Base-by-base conservation (phyloP, 2,797 vertebrate genomes). In the Coreius guichenoti region DNA sequence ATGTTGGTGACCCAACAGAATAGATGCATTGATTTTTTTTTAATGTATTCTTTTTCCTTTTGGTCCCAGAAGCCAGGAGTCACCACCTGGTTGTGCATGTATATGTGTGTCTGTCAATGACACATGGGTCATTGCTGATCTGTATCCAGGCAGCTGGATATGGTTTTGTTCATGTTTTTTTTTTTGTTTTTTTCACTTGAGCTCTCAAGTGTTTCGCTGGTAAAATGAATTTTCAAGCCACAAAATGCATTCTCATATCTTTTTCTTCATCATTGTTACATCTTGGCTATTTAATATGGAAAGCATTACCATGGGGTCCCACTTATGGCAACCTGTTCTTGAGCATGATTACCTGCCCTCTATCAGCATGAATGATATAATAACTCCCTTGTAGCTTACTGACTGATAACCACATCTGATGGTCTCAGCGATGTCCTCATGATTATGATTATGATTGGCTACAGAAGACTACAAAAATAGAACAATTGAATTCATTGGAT, bases 91-190 rank as follows among this genome's bases (percentile, higher is more conserved):
- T 78, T 76, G 23, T 70, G 54, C 31, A 76, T 84, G 47, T 81
- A 47, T 51, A 80, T 76, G 63, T 56, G 26, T 67, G 78, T 84
- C 72, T 87, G 78, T 70, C 36, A 63, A 26, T 51, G 73, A 23
- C 83, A 74, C 36, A 61, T 75, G 70, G 83, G 39, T 51, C 63
- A 69, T 39, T 43, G 49, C 63, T 83, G 45, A 78, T 81, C 78
- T 84, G 78, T 45, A 72, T 67, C 51, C 65, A 49, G 31, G 78
- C 63, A 80, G 77, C 75, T 85, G 88, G 68, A 49, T n/a, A 56
- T 81, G 72, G 86, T 87, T 86, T 88, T 91, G 31, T 86, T 83
- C 83, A 90, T 88, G 29, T 75, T 86, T 80, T 84, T n/a, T 39
- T 73, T 86, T 78, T 84, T 23, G 36, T 87, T 86, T 49, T 88